Percentiles rank a stretch among this genome's conserved stretches.
These are phyloP conservation scores for Gasteruption jaculator DNA, from an alignment of 2,888 invertebrate genomes.

Conservation along the genomic window DNA sequence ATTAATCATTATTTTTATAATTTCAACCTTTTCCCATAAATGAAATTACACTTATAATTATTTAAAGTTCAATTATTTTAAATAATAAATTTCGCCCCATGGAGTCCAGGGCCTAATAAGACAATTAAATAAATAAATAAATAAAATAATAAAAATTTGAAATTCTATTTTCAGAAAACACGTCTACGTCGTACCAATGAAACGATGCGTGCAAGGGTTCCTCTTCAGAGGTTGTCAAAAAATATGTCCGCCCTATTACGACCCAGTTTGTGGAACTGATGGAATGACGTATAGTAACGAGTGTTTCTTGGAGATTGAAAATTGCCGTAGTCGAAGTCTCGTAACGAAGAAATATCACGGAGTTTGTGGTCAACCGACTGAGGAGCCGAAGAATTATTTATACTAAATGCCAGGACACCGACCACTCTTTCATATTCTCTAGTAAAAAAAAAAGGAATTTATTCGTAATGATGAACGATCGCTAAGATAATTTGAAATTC, in stretches of 20 bases:
- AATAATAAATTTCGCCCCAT: no score
- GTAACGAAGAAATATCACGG: constrained; percentile 78
- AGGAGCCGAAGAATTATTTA: constrained; percentile 83
- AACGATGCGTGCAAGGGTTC: constrained; percentile 79
- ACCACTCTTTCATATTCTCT: constrained; percentile 13
- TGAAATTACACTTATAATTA: neutral
- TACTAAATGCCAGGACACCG: constrained; percentile 63
- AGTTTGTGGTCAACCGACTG: constrained; percentile 78
- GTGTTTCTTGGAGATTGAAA: constrained; percentile 88
- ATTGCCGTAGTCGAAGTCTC: constrained; percentile 76
- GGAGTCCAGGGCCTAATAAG: no score
- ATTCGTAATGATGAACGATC: constrained; percentile 10
- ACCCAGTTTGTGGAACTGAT: constrained; percentile 91
- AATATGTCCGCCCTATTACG: constrained; percentile 81
- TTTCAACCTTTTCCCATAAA: neutral
- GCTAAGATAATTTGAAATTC: neutral
- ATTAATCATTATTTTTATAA: no score
- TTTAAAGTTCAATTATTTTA: no score
- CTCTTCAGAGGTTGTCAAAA: constrained; percentile 82
- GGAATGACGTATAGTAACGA: constrained; percentile 89
- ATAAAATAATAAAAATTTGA: neutral
- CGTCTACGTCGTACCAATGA: constrained; percentile 85
- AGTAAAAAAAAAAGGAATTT: constrained; percentile 7
- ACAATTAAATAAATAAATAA: no score
- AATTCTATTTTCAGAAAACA: constrained; percentile 64